Percentiles rank a stretch among this genome's conserved stretches.
Evolutionary conservation across 2,888 invertebrate genomes (phyloP).

Genomic region (Sturmia bella): DNA sequence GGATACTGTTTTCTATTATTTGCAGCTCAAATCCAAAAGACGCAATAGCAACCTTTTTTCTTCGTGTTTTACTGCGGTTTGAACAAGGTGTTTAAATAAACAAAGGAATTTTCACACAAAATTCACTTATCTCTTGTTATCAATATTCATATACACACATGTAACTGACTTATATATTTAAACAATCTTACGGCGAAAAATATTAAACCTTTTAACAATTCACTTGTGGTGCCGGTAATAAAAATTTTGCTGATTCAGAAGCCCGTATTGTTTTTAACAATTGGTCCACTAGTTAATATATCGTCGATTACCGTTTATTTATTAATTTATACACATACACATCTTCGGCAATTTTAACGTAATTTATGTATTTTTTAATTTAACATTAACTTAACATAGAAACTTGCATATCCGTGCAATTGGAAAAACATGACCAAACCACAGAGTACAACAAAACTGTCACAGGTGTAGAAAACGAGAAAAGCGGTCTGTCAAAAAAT

Average conservation of each 20-base stretch:
- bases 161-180: not conserved
- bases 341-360: constrained; percentile 14
- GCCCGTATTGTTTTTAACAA: constrained; percentile 20
- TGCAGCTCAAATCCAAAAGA: not conserved
- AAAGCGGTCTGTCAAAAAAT: constrained; percentile 18
- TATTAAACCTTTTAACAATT: constrained; percentile 3
- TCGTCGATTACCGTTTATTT: not conserved
- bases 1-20: too few relatives aligned
- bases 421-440: constrained; percentile 48
- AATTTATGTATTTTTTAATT: constrained; percentile 16
- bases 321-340: not conserved
- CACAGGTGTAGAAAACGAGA: constrained; percentile 44
- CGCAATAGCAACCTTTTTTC: not conserved
- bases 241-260: constrained; percentile 36
- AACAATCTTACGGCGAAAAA: constrained; percentile 23
- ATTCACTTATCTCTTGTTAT: constrained; percentile 47
- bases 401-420: constrained; percentile 52
- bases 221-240: constrained; percentile 40
- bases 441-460: constrained; percentile 33
- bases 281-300: constrained; percentile 26
- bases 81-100: constrained; percentile 15
- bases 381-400: constrained; percentile 35
- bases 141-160: constrained; percentile 23
- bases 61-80: constrained; percentile 4
- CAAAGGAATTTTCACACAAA: constrained; percentile 40